phyloP scores from a whole-genome alignment of 2,888 invertebrate species.

The Drosophila kuntzei region DNA sequence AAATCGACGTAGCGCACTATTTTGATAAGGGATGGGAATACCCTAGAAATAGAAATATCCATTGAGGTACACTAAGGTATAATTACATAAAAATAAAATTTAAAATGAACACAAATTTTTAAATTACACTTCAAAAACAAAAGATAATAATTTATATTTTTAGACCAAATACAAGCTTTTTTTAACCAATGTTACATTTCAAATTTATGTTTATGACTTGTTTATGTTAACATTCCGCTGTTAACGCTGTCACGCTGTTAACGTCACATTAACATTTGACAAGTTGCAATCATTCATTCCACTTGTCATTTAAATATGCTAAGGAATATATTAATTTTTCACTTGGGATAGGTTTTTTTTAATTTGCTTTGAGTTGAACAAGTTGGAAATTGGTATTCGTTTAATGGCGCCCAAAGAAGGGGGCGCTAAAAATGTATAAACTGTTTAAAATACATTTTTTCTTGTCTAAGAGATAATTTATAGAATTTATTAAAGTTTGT shows the following conservation, averaged over 20 bases:
- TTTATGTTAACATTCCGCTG: conserved; percentile 11
- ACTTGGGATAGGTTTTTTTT: not conserved
- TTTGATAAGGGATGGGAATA: conserved; percentile 15
- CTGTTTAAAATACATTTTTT: not conserved
- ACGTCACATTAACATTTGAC: conserved; percentile 16
- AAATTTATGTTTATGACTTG: conserved; percentile 6
- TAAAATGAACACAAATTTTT: too few species aligned
- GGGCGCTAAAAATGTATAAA: not conserved
- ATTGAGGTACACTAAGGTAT: too few species aligned
- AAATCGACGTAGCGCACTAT: conserved; percentile 5
- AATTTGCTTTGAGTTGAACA: not conserved
- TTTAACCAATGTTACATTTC: conserved; percentile 1
- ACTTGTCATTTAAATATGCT: conserved; percentile 9
- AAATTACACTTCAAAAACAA: not conserved
- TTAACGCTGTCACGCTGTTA: conserved; percentile 16
- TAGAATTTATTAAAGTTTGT: too few species aligned
- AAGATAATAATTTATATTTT: not conserved
- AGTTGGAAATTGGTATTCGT: not conserved
- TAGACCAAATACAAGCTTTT: not conserved
- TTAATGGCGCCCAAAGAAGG: not conserved
- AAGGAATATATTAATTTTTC: conserved; percentile 6
- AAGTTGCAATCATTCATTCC: conserved; percentile 13
- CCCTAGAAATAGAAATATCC: not conserved
- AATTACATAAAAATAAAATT: not conserved
- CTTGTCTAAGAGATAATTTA: too few species aligned